Conservation (phyloP, 2,797 vertebrate species). For the Lithobates sylvaticus region DNA sequence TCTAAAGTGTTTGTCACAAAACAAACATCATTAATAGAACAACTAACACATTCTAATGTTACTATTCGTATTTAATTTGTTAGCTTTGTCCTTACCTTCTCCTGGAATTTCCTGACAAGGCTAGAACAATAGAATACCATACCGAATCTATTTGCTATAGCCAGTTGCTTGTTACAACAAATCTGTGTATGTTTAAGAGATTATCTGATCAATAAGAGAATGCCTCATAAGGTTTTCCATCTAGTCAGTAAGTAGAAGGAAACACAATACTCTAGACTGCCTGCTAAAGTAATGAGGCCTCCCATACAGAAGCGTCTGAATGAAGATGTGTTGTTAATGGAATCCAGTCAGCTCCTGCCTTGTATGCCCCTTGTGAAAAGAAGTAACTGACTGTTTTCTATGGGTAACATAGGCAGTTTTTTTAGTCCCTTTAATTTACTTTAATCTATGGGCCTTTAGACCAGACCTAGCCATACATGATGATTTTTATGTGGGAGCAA, state of each 20-base stretch:
- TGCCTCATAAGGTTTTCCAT: conserved; percentile 18
- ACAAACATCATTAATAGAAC: conserved; percentile 20
- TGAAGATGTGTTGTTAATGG: neutral
- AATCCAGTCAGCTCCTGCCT: neutral
- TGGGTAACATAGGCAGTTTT: no score
- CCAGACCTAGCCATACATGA: no score
- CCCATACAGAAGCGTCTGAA: neutral
- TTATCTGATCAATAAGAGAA: conserved; percentile 53
- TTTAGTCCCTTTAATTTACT: no score
- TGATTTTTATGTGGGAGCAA: no score
- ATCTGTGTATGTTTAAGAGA: conserved; percentile 56
- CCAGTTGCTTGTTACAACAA: conserved; percentile 55
- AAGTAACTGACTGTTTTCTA: no score
- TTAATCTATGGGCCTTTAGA: no score
- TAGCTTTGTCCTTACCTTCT: conserved; percentile 51
- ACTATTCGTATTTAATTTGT: conserved; percentile 35
- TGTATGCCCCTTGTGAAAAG: no score
- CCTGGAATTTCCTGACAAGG: conserved; percentile 51
- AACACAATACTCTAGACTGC: neutral
- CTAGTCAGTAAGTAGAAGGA: conserved; percentile 19
- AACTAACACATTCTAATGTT: conserved; percentile 1
- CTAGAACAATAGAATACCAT: conserved; percentile 34
- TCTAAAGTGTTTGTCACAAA: neutral
- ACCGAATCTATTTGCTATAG: conserved; percentile 38
- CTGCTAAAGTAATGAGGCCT: neutral